Base-by-base conservation (phyloP, 2,797 vertebrate genomes). In the Chaenodraco wilsoni region DNA sequence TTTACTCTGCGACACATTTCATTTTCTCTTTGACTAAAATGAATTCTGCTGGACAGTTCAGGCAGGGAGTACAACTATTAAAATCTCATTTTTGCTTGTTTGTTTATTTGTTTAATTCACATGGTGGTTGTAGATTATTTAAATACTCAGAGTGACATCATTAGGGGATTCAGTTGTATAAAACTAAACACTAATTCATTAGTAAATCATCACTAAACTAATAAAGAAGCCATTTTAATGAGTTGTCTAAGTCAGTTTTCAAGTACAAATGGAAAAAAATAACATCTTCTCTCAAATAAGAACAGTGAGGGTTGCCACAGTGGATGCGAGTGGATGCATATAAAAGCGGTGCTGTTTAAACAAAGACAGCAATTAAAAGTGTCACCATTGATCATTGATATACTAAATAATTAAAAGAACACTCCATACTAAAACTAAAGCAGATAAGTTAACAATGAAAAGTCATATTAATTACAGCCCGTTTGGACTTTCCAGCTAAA, bases 1-100 rank as follows among this genome's bases (percentile, higher is more conserved):
- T 71, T 74, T 66, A 54, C 51, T 51, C 51, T 5, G 33, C 48
- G 44, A 65, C 54, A 63, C 48, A 69, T 46, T 57, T 15, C 12
- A 65, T 56, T 59, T 83, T 75, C 15, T 51, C 23, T 68, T 78
- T 31, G 37, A 66, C 45, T 48, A 15, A 48, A 54, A 50, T 19
- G 65, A 43, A 9, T 75, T 72, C 60, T 33, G 40, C 13, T 33
- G 48, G 45, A 54, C 45, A 31, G 27, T 50, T 78, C 49, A 66
- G 46, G 43, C 17, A 45, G 11, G 7, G 14, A 66, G 49, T 48
- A 41, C 74, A 58, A 63, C 56, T 0, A 48, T 45, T 50, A 5
- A 65, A 66, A 57, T 51, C 4, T 52, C 5, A 52, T 59, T 37
- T 54, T 43, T 74, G 61, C 17, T 50, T 62, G 45, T 56, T 52